phyloP scores from a whole-genome alignment of 2,113 vertebrate species.

The Aegithalos caudatus region DNA sequence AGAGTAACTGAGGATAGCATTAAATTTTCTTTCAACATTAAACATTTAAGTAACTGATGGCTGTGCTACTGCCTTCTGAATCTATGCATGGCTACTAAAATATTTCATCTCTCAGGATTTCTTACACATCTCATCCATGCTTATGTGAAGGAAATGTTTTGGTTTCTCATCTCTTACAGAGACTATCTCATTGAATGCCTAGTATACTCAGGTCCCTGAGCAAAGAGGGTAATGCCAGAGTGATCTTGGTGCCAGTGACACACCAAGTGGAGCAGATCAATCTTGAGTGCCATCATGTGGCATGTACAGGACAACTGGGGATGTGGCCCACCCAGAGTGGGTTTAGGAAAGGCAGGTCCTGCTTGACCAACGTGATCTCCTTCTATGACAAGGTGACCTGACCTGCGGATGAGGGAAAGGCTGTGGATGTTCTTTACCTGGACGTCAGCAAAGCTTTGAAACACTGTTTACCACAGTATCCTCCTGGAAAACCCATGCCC shows the following conservation, averaged over 20 bases:
- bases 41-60: not conserved
- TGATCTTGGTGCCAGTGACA: not conserved
- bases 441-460: not conserved
- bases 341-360: not conserved
- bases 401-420: not conserved
- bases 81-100: not conserved
- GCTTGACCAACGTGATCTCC: not conserved
- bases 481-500: not conserved
- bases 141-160: not conserved
- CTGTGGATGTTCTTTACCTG: not conserved
- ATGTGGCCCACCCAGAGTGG: not conserved
- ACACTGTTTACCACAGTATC: not conserved
- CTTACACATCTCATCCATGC: not conserved
- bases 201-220: not conserved
- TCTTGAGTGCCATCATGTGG: not conserved
- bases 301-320: rapidly evolving
- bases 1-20: not conserved
- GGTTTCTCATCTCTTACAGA: not conserved
- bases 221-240: not conserved
- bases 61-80: not conserved
- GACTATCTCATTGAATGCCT: not conserved
- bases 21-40: not conserved
- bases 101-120: not conserved
- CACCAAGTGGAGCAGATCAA: not conserved
- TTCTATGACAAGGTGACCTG: not conserved